phyloP scores from a whole-genome alignment of 2,113 vertebrate genomes.

The Patagioenas fasciata region DNA sequence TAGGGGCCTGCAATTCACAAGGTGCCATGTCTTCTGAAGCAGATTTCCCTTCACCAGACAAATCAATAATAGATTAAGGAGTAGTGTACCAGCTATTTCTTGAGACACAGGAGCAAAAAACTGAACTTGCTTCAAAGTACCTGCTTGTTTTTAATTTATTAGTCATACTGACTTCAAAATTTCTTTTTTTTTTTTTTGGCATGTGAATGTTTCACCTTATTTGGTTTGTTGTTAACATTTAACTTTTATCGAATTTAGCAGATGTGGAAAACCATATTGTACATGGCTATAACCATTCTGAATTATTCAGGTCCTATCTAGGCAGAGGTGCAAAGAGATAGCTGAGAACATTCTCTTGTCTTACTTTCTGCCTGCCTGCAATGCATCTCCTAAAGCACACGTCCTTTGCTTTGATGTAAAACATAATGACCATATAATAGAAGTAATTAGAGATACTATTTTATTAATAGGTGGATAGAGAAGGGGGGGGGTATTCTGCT shows the following conservation, averaged over 20 bases:
- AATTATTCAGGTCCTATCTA: background rate
- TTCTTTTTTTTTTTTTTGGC: background rate
- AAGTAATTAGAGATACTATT: background rate
- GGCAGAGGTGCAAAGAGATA: background rate
- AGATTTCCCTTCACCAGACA: background rate
- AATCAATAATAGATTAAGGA: background rate
- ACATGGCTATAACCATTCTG: background rate
- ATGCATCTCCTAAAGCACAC: background rate
- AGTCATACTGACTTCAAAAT: background rate
- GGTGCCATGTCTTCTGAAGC: background rate
- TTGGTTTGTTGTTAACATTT: background rate
- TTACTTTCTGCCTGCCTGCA: background rate
- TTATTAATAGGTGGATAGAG: background rate
- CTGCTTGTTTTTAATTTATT: background rate
- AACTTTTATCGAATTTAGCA: background rate
- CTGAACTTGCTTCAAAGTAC: background rate
- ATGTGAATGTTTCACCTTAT: background rate
- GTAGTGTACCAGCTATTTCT: background rate
- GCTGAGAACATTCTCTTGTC: background rate
- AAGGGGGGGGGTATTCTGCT: background rate
- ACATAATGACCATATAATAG: background rate
- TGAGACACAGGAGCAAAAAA: background rate
- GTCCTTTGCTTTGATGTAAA: background rate
- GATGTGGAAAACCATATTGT: background rate
- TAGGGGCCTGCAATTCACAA: background rate